phyloP scores from a whole-genome alignment of 2,113 vertebrate genomes.

The Heloderma charlesbogerti region DNA sequence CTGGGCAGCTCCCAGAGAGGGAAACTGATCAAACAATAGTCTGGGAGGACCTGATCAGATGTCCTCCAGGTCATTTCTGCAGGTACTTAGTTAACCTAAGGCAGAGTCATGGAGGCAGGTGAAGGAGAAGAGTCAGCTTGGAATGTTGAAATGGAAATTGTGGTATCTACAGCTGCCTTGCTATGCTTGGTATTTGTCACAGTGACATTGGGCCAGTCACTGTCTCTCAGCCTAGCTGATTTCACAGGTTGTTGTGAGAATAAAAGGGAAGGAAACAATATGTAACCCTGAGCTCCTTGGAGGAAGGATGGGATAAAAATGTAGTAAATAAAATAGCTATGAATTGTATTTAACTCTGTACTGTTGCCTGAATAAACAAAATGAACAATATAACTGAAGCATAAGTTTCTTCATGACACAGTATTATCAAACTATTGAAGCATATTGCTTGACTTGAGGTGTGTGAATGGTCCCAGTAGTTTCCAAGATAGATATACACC shows the following conservation, averaged over 20 bases:
- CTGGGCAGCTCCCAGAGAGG: no score
- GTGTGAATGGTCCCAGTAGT: neutral
- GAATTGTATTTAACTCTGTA: neutral
- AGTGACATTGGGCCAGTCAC: neutral
- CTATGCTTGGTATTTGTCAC: no score
- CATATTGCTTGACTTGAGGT: neutral
- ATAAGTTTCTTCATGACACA: neutral
- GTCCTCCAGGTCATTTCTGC: no score
- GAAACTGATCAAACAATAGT: no score
- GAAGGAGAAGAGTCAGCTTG: no score
- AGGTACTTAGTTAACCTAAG: no score
- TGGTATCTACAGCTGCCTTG: no score
- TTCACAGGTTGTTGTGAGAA: neutral
- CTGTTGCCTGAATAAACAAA: neutral
- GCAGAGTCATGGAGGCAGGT: no score
- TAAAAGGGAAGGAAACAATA: neutral
- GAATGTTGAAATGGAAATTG: no score
- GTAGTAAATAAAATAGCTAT: neutral
- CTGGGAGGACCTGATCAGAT: no score
- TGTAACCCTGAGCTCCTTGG: neutral
- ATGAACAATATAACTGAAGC: neutral
- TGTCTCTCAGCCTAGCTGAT: neutral
- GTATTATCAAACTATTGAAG: neutral
- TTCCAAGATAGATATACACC: constrained; percentile 11
- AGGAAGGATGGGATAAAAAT: neutral